Conservation (phyloP, 2,113 vertebrate genomes). For the Hippoglossus stenolepis region DNA sequence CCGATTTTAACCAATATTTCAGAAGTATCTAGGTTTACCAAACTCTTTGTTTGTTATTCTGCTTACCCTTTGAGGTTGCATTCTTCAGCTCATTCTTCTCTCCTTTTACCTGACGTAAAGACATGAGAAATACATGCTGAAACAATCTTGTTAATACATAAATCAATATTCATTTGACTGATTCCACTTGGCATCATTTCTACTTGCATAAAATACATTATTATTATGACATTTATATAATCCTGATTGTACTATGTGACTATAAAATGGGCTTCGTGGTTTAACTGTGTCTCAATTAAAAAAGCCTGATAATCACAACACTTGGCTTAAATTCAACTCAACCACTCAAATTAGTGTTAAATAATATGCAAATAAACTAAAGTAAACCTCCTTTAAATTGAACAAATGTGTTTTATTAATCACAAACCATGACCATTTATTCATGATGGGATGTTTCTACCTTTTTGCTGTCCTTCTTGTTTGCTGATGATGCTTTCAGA, state of each 20-base stretch:
- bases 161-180: not conserved
- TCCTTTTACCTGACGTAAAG: constrained; percentile 84
- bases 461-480: constrained; percentile 85
- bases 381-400: not conserved
- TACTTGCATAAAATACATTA: too few relatives aligned
- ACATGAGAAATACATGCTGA: not conserved
- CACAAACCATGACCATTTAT: too few relatives aligned
- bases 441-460: constrained; percentile 65
- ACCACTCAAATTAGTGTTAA: not conserved
- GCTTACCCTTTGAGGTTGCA: constrained; percentile 84
- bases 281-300: not conserved
- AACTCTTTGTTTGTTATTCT: not conserved
- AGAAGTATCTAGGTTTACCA: not conserved
- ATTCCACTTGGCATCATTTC: not conserved
- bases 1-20: not conserved
- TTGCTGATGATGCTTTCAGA: constrained; percentile 77
- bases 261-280: not conserved
- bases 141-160: not conserved
- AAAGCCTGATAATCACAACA: not conserved
- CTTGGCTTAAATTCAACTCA: not conserved
- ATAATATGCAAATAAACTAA: not conserved
- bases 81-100: constrained; percentile 85
- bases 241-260: not conserved
- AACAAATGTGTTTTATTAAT: too few relatives aligned
- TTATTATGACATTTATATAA: not conserved